phyloP scores from a whole-genome alignment of 2,113 vertebrate genomes.

The Malurus melanocephalus region DNA sequence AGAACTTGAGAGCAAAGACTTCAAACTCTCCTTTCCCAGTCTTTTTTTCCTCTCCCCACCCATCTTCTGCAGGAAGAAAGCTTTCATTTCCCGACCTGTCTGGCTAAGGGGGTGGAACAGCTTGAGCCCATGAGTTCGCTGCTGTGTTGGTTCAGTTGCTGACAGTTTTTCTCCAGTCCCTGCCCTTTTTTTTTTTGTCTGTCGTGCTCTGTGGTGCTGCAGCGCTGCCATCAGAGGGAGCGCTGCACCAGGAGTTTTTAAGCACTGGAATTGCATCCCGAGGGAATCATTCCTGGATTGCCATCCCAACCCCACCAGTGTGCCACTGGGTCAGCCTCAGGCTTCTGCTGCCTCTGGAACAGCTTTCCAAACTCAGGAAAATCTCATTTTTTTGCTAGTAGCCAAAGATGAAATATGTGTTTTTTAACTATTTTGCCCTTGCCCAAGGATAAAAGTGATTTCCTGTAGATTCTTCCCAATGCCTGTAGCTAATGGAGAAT shows the following conservation, averaged over 20 bases:
- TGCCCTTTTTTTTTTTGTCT: neutral
- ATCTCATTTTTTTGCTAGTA: neutral
- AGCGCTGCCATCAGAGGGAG: conserved; percentile 49
- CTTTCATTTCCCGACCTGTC: neutral
- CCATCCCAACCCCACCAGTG: neutral
- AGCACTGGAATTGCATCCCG: neutral
- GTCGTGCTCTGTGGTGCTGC: conserved; percentile 4
- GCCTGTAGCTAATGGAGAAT: neutral
- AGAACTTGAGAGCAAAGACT: neutral
- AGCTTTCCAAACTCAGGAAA: neutral
- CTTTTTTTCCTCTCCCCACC: neutral
- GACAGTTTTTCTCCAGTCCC: neutral
- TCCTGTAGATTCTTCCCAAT: neutral
- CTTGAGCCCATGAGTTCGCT: conserved; percentile 52
- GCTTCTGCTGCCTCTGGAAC: neutral
- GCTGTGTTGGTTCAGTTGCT: conserved; percentile 18
- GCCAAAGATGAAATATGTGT: accelerated
- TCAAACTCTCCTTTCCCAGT: neutral
- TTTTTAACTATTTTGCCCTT: neutral
- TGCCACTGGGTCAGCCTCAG: neutral
- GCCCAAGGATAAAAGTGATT: neutral
- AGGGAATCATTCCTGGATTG: neutral
- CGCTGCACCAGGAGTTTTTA: neutral
- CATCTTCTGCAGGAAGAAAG: neutral
- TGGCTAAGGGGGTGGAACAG: neutral